Base-by-base conservation (phyloP, 2,888 invertebrate genomes). In the Eudemis profundana region DNA sequence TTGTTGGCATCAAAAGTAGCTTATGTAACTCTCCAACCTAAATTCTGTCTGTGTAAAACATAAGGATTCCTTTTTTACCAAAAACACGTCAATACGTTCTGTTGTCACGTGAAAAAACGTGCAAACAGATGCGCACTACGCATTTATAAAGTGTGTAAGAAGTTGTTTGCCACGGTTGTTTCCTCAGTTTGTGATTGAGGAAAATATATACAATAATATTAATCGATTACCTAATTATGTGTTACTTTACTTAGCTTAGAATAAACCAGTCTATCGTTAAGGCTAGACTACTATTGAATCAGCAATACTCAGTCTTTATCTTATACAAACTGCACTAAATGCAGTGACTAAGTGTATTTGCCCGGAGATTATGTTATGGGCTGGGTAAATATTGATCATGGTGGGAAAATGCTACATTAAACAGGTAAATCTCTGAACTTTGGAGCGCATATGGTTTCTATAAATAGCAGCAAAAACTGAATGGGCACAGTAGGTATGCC, bases 361-460 rank as follows among this genome's bases (percentile, higher is more conserved):
- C 61, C 29, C 27, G 15, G 1, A 53, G 44, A 50, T 61, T 61
- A 61, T 42, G 12, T 14, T 51, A 2, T 51, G 0, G n/a, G 10
- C 44, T 61, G 14, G 17, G 53, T 23, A 53, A 61, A 61, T 61
- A 53, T 54, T 61, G 12, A 54, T 51, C 33, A 21, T 19, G 29
- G 36, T 12, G n/a, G 40, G 40, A 42, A 50, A 36, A 61, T 27
- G 46, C 46, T 38, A 23, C 15, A 23, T 27, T 33, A 14, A 47
- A 56, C 62, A 23, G 19, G 47, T 27, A 19, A 15, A 59, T 27
- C 14, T n/a, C 10, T 21, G 17, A 17, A 8, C 17, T n/a, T 44
- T 3, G 27, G n/a, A 15, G 17, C 38, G 38, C 14, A 14, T 27
- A 19, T n/a, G 17, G n/a, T 53, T 21, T 10, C 53, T 40, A 40